Percentiles rank a stretch among this genome's conserved stretches.
Conservation (phyloP, 1,140 invertebrate species). For the Panagrolaimus sp. region DNA sequence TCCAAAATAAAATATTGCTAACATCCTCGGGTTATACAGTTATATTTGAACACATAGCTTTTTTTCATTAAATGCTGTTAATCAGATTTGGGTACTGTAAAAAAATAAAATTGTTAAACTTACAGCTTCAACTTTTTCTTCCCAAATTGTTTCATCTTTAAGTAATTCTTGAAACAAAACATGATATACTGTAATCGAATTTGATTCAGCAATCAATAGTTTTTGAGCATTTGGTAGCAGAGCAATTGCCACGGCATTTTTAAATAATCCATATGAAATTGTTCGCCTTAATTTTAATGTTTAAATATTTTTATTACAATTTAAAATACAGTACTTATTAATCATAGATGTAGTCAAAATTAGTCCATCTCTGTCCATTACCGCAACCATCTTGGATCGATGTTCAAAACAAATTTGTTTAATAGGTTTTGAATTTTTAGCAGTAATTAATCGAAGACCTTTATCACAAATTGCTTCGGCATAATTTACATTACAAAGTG, state of each 20-base stretch:
- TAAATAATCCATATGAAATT: neutral
- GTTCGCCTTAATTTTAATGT: neutral
- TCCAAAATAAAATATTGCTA: no score
- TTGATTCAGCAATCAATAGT: neutral
- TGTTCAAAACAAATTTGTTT: conserved; percentile 26
- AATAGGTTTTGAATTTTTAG: conserved; percentile 28
- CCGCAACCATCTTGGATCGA: conserved; percentile 15
- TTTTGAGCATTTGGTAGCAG: neutral
- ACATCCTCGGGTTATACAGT: no score
- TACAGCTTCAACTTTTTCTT: conserved; percentile 1
- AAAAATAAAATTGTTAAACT: no score
- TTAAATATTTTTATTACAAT: no score
- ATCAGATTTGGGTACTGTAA: no score
- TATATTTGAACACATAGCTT: no score
- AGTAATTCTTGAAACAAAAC: conserved; percentile 11
- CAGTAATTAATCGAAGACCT: conserved; percentile 30
- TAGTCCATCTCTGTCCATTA: conserved; percentile 17
- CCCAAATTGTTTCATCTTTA: neutral
- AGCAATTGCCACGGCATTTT: neutral
- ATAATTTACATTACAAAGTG: conserved; percentile 29
- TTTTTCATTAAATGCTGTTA: no score
- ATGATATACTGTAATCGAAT: neutral
- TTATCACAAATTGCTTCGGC: conserved; percentile 31
- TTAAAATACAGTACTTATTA: neutral
- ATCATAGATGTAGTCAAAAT: conserved; percentile 22